Base-by-base conservation (phyloP, 2,113 vertebrate genomes). In the Callithrix jacchus region DNA sequence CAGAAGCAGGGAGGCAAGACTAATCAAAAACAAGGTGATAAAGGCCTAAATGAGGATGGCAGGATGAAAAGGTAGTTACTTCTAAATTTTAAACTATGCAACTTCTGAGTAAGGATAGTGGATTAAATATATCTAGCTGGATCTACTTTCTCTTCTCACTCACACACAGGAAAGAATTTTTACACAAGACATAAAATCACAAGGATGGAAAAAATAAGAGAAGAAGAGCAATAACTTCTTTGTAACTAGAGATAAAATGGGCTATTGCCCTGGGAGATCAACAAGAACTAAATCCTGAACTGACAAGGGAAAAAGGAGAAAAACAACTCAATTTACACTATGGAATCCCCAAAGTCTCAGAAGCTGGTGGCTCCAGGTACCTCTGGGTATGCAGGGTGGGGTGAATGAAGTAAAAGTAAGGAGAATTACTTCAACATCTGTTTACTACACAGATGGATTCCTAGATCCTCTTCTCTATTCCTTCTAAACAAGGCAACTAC, bases 321-420 rank as follows among this genome's bases (percentile, higher is more conserved):
- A 71, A 89, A 10, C 61, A 92, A 83, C 30, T 9, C n/a, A 77
- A 79, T 77, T 87, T 84, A 64, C 21, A 92, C 42, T 37, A 8
- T 13, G 27, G 42, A 94, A 94, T 82, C 42, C 49, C 58, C 52
- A 37, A 77, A 84, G 47, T 88, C 54, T 79, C 37, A 47, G 40
- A 21, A 94, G 68, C 49, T 83, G 11, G 58, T 83, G 35, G 40
- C 11, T 76, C 16, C n/a, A 94, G 61, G 17, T 71, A 20, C 54
- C 32, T 54, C 27, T 42, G 35, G 12, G 9, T 21, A 20, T n/a
- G 2, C 20, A 8, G 23, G 2, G n/a, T 6, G 45, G 1, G 10
- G 32, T 61, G 85, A 94, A 84, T 84, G 32, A 92, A 88, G 23
- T 45, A 61, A 92, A 94, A 92, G 70, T 77, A 58, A 66, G 30